Percentiles rank a stretch among this genome's conserved stretches.
Evolutionary conservation across 1,140 invertebrate genomes (phyloP).

Genomic region (Paracyclopina nana): DNA sequence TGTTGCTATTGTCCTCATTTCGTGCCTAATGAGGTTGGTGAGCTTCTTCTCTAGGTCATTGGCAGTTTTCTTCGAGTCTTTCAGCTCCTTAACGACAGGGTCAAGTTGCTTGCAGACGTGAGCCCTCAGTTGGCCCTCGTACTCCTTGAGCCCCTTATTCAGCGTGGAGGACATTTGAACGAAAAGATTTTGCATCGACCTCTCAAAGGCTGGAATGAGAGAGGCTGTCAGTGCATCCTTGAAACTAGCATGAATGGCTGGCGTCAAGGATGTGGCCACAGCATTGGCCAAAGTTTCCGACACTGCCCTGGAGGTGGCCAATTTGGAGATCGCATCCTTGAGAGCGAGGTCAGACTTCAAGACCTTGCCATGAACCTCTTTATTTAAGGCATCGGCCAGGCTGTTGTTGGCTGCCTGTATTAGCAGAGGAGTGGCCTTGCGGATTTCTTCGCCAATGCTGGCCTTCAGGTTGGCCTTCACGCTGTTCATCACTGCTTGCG

Average conservation of each 20-base stretch:
- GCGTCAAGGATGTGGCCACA: background rate
- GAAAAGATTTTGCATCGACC: background rate
- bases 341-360: background rate
- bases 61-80: no score
- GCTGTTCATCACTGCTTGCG: no score
- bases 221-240: background rate
- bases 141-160: constrained; percentile 7
- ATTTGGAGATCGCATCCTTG: background rate
- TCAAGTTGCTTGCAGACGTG: constrained; percentile 3
- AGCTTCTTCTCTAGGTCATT: no score
- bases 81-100: background rate
- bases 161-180: constrained; percentile 3
- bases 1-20: no score
- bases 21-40: no score
- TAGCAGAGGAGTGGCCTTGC: no score
- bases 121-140: background rate
- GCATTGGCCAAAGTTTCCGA: background rate
- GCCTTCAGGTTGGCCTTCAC: no score
- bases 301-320: background rate
- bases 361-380: no score
- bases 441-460: no score
- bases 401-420: no score
- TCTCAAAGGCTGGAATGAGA: constrained; percentile 1
- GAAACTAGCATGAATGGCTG: background rate
- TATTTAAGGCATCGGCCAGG: no score